These are phyloP conservation scores for Alcedo atthis DNA, from an alignment of 2,797 vertebrate species.

Conservation along the genomic window DNA sequence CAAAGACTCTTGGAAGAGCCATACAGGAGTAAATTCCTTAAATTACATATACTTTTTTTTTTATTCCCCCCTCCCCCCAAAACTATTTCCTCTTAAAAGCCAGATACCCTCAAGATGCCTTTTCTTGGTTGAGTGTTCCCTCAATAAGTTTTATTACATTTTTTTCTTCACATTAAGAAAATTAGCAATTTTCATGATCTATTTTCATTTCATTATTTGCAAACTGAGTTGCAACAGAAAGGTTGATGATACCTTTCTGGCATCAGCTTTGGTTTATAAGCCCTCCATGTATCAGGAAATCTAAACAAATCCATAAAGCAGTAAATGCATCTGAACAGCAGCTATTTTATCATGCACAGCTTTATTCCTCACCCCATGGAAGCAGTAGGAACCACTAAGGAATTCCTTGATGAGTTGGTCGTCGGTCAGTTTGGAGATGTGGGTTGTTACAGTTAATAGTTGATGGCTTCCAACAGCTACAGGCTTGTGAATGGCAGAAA, in stretches of 20 bases:
- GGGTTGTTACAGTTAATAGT: constrained; percentile 91
- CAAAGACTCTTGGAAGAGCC: background rate
- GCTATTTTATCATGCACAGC: background rate
- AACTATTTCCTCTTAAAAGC: background rate
- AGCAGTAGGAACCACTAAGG: constrained; percentile 95
- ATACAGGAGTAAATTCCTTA: background rate
- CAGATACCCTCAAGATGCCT: background rate
- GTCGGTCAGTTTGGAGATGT: constrained; percentile 95
- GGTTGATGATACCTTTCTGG: background rate
- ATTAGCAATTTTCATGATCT: background rate
- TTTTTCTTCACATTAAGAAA: background rate
- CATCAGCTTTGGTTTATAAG: background rate
- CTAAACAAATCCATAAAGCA: background rate
- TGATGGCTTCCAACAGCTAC: constrained; percentile 89
- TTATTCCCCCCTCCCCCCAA: too few species aligned
- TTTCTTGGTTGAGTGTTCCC: background rate
- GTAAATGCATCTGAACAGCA: background rate
- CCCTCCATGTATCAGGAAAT: background rate
- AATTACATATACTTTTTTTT: background rate
- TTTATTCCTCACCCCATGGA: constrained; percentile 90
- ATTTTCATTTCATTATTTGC: background rate
- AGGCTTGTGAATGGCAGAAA: constrained; percentile 92
- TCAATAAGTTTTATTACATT: background rate
- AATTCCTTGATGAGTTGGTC: constrained; percentile 98
- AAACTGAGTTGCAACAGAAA: background rate